Conservation (phyloP, 2,797 vertebrate genomes). For the Eptatretus atami region DNA sequence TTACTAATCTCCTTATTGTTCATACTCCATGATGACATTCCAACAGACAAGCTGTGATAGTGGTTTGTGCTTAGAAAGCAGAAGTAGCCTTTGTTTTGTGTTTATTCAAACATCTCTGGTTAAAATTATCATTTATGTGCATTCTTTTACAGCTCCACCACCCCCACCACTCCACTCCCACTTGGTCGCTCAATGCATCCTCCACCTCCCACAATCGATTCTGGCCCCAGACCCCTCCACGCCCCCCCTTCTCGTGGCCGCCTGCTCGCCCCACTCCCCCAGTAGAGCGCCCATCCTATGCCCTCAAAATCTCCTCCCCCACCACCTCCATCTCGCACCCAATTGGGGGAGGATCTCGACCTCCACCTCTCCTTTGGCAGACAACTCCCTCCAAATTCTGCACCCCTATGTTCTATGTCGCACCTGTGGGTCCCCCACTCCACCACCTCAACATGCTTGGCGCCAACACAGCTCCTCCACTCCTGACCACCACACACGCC, state of each 20-base stretch:
- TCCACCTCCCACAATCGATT: no score
- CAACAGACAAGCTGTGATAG: no score
- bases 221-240: slow-evolving; percentile 8
- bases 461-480: slow-evolving; percentile 12
- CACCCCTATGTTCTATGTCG: slow-evolving; percentile 6
- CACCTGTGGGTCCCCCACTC: slow-evolving; percentile 9
- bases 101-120: no score
- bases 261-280: slow-evolving; percentile 13
- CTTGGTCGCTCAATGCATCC: no score
- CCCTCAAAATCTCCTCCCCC: slow-evolving; percentile 10
- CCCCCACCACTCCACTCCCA: slow-evolving; percentile 10
- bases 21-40: no score
- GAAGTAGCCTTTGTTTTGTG: no score
- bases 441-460: slow-evolving; percentile 12
- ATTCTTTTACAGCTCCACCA: slow-evolving; percentile 10
- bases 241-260: slow-evolving; percentile 9
- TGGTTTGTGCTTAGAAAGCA: no score
- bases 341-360: slow-evolving; percentile 18
- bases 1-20: no score
- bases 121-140: background rate
- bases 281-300: slow-evolving; percentile 7
- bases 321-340: slow-evolving; percentile 11
- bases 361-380: slow-evolving; percentile 29
- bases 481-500: slow-evolving; percentile 12
- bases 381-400: slow-evolving; percentile 9